These are phyloP conservation scores for Pollimyrus isidori DNA, from an alignment of 2,113 vertebrate genomes.

Conservation along the genomic window DNA sequence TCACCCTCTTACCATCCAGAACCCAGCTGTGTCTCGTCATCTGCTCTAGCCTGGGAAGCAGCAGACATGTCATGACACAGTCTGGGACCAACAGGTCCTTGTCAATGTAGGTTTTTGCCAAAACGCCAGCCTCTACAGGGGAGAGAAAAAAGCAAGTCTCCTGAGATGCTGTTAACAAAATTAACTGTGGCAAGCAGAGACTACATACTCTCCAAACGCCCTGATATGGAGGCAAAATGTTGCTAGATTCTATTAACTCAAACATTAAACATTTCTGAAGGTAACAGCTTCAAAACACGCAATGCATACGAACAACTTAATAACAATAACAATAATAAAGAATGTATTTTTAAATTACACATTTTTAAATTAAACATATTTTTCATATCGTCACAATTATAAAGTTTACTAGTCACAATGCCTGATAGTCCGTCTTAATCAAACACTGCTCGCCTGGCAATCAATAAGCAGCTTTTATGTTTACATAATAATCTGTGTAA, in stretches of 20 bases:
- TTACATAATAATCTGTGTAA: background rate
- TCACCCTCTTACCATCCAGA: conserved; percentile 70
- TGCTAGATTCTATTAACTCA: background rate
- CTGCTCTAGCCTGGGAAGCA: conserved; percentile 75
- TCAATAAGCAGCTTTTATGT: background rate
- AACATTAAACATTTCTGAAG: background rate
- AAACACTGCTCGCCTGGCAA: background rate
- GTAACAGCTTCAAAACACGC: background rate
- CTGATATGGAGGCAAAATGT: background rate
- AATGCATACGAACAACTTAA: background rate
- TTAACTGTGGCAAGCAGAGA: background rate
- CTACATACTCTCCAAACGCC: background rate
- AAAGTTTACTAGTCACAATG: background rate
- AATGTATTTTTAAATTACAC: background rate
- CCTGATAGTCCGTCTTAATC: background rate
- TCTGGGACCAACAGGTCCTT: conserved; percentile 81
- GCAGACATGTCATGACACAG: conserved; percentile 76
- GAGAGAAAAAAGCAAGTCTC: background rate
- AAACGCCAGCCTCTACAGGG: conserved; percentile 65
- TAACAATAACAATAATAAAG: background rate
- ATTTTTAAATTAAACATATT: background rate
- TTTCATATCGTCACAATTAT: background rate
- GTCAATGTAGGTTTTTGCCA: conserved; percentile 78
- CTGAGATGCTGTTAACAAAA: background rate
- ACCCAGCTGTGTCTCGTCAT: conserved; percentile 75